Base-by-base conservation (phyloP, 2,888 invertebrate species). In the Ornithoptera alexandrae region DNA sequence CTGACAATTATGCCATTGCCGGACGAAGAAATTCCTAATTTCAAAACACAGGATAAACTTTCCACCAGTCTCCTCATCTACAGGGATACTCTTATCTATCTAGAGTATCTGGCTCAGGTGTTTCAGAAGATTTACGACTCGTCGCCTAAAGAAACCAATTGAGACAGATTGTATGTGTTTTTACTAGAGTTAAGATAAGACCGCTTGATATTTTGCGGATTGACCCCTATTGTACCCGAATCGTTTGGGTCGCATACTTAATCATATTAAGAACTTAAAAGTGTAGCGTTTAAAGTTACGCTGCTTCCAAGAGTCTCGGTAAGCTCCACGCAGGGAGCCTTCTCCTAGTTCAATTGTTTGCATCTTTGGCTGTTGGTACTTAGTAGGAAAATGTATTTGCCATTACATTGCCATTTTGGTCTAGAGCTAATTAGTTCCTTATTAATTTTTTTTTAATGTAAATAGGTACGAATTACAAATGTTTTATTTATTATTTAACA, bases 321-420 rank as follows among this genome's bases (percentile, higher is more conserved):
- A 78, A 78, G 80, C 78, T 77, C 73, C 77, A 79, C 79, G 68
- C 68, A 70, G 74, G 72, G 76, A 78, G 79, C 78, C 78, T 79
- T 77, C 75, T 78, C 77, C 75, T 79, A 79, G 79, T 78, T 77
- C 78, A 81, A 81, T 82, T 82, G 78, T 81, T 81, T 79, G 81
- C 80, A 81, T 80, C 78, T 87, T 85, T 84, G 88, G 88, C 86
- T 88, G 87, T 86, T 84, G 75, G 78, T 82, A 84, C 77, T 81
- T 85, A 85, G 81, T 85, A 81, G 79, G 83, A 84, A 70, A 84
- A 85, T 84, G 83, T 86, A 77, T 87, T 89, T 92, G 92, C 92
- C 92, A 92, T 91, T 88, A 89, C 84, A 88, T 92, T 92, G 92
- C 92, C 92, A 92, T 91, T 90, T 90, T 84, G 89, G 90, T 89